Conservation (phyloP, 92 coral and sea anemone species). For the Bergia sp. region DNA sequence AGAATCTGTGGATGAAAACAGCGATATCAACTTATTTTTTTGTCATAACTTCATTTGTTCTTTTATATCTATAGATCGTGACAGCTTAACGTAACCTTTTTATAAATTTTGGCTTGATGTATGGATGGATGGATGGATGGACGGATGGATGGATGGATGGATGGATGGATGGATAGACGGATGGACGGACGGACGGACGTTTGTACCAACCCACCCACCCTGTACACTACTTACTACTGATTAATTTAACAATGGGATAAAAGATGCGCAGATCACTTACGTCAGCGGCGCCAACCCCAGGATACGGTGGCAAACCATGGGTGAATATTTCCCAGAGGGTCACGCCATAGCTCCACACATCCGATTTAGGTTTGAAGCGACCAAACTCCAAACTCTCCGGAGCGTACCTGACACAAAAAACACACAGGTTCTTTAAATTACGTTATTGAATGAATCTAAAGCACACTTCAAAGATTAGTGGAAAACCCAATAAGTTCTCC, state of each 20-base stretch:
- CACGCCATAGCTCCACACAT: constrained; percentile 96
- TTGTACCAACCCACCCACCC: too few species aligned
- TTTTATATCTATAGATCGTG: too few species aligned
- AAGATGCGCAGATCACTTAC: constrained; percentile 39
- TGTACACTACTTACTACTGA: background rate
- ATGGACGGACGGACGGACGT: too few species aligned
- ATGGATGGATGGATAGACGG: too few species aligned
- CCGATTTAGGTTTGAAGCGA: constrained; percentile 80
- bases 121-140: too few species aligned
- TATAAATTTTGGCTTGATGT: too few species aligned
- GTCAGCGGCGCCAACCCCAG: constrained; percentile 28
- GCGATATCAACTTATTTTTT: background rate
- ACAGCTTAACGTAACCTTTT: too few species aligned
- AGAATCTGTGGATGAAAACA: constrained; percentile 53
- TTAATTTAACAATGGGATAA: background rate
- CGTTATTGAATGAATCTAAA: background rate
- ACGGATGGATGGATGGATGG: too few species aligned
- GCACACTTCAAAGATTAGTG: background rate
- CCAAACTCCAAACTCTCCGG: constrained; percentile 72
- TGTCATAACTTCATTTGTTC: background rate
- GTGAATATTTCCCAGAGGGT: constrained; percentile 97
- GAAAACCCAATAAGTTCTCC: too few species aligned
- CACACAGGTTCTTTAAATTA: background rate
- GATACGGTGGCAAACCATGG: constrained; percentile 77
- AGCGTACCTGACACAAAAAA: constrained; percentile 73